These are phyloP conservation scores for Chelon auratus DNA, from an alignment of 2,797 vertebrate species.

Conservation along the genomic window DNA sequence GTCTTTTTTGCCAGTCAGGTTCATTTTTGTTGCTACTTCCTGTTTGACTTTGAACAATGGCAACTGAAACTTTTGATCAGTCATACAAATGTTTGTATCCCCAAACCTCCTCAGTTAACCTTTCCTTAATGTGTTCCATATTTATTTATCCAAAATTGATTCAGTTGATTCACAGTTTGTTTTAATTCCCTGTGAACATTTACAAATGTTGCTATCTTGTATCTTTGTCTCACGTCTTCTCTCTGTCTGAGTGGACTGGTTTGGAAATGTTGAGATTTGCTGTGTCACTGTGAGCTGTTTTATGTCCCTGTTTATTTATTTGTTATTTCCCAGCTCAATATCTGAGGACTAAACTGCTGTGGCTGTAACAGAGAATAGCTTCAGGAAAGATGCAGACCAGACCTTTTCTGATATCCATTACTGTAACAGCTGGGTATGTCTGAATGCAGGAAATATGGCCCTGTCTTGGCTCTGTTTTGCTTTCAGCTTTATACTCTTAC, in stretches of 20 bases:
- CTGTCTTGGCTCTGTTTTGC: background rate
- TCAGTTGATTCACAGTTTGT: background rate
- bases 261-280: constrained; percentile 23
- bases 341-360: background rate
- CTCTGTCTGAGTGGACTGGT: background rate
- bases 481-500: constrained; percentile 17
- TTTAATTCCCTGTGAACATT: background rate
- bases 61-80: no score
- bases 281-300: constrained; percentile 26
- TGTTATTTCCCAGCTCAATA: constrained; percentile 7
- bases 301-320: constrained; percentile 4
- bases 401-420: constrained; percentile 42
- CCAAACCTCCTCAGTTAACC: no score
- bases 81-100: no score
- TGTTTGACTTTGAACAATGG: no score
- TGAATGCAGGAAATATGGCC: constrained; percentile 29
- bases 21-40: no score
- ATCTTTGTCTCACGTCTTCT: background rate
- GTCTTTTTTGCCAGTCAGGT: no score
- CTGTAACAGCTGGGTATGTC: constrained; percentile 2
- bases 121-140: no score
- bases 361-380: constrained; percentile 14
- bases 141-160: no score
- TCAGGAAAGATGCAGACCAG: constrained; percentile 32
- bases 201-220: constrained; percentile 1